Evolutionary conservation across 2,888 invertebrate species (phyloP).

Genomic region (Hermaeophaga mercurialis): DNA sequence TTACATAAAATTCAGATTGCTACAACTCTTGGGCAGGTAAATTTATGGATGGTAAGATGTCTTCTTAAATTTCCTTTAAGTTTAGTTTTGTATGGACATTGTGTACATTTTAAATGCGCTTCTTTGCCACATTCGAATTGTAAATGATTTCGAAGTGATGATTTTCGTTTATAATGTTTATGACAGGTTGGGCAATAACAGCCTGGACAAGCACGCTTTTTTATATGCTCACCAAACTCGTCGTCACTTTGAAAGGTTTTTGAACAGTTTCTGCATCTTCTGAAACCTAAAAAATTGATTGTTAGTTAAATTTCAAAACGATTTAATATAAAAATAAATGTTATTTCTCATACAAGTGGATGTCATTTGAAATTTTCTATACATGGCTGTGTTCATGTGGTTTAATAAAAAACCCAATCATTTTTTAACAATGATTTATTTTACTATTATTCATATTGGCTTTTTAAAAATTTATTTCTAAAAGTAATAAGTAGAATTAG

Average conservation of each 20-base stretch:
- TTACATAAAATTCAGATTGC: too few species aligned
- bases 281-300: constrained; percentile 2
- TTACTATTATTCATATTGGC: too few species aligned
- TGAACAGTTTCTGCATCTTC: constrained; percentile 1
- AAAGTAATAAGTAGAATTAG: too few species aligned
- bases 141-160: constrained; percentile 38
- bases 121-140: constrained; percentile 40
- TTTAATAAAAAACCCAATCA: too few species aligned
- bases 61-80: constrained; percentile 31
- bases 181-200: constrained; percentile 33
- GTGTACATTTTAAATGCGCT: constrained; percentile 38
- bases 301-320: too few species aligned
- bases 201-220: constrained; percentile 9
- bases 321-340: background rate
- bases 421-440: too few species aligned
- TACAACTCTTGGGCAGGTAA: too few species aligned
- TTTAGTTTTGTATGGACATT: constrained; percentile 37
- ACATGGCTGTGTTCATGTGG: too few species aligned
- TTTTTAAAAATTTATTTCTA: too few species aligned
- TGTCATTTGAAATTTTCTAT: too few species aligned
- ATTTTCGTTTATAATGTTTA: constrained; percentile 35
- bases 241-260: background rate
- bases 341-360: too few species aligned
- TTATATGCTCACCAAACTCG: background rate
- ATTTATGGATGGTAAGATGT: constrained; percentile 7